phyloP scores from a whole-genome alignment of 2,113 vertebrate species.

The Etia nguti region DNA sequence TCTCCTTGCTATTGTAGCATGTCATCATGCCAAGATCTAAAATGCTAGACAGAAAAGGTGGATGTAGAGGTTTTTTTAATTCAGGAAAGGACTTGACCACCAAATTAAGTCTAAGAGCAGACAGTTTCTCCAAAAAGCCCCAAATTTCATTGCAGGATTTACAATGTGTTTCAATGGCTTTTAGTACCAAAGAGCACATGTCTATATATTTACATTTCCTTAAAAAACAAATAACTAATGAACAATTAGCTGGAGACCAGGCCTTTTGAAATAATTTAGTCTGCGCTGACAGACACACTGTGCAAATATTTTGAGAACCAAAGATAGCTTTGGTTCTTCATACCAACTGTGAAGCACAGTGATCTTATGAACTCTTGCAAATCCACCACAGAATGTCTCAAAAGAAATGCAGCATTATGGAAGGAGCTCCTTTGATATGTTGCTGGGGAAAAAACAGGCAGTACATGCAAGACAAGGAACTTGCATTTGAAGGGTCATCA shows the following conservation, averaged over 20 bases:
- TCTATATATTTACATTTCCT: neutral
- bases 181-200: neutral
- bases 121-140: neutral
- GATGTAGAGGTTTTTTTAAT: neutral
- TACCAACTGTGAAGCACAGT: neutral
- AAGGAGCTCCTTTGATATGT: neutral
- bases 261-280: neutral
- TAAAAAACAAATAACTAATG: neutral
- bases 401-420: neutral
- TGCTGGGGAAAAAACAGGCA: neutral
- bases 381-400: neutral
- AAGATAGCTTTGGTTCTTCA: neutral
- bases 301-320: neutral
- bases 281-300: neutral
- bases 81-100: neutral
- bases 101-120: neutral
- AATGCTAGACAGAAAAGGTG: neutral
- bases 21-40: neutral
- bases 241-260: neutral
- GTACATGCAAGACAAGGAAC: neutral
- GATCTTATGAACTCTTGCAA: neutral
- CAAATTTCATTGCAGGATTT: neutral
- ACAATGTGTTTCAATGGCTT: neutral
- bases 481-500: neutral
- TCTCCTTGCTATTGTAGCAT: neutral